These are phyloP conservation scores for Glossosoma conforme DNA, from an alignment of 1,140 invertebrate species.

Conservation along the genomic window DNA sequence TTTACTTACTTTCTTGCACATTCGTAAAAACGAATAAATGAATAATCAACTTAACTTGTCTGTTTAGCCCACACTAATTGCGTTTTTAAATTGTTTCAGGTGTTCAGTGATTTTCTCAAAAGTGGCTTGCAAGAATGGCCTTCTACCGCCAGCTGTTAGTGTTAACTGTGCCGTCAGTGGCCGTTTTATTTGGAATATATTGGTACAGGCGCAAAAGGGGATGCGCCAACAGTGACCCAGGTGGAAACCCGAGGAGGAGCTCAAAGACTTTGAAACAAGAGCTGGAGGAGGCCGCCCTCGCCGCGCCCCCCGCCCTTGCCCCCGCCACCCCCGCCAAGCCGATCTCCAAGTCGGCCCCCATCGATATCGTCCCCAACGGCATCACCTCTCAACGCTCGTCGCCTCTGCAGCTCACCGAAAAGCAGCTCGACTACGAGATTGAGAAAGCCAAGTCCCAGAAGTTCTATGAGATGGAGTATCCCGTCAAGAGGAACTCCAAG, in stretches of 20 bases:
- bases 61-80: too few species aligned
- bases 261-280: conserved; percentile 49
- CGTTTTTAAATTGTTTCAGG: conserved; percentile 30
- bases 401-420: conserved; percentile 53
- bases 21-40: too few species aligned
- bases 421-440: conserved; percentile 56
- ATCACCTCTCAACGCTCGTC: conserved; percentile 48
- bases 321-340: conserved; percentile 31
- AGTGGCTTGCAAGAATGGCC: conserved; percentile 51
- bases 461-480: conserved; percentile 20
- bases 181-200: conserved; percentile 56
- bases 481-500: conserved; percentile 19
- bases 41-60: too few species aligned
- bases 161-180: conserved; percentile 56
- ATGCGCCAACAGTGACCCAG: conserved; percentile 50
- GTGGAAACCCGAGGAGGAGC: conserved; percentile 47
- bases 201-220: conserved; percentile 60
- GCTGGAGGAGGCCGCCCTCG: conserved; percentile 38
- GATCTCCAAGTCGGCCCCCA: conserved; percentile 52
- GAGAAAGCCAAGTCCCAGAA: conserved; percentile 43
- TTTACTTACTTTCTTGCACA: too few species aligned
- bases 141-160: conserved; percentile 55
- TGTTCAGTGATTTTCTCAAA: conserved; percentile 34
- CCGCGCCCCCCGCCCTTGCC: conserved; percentile 1
- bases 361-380: conserved; percentile 53